Percentiles rank a stretch among this genome's conserved stretches.
Conservation (phyloP, 2,888 invertebrate species). For the Metalampra italica region DNA sequence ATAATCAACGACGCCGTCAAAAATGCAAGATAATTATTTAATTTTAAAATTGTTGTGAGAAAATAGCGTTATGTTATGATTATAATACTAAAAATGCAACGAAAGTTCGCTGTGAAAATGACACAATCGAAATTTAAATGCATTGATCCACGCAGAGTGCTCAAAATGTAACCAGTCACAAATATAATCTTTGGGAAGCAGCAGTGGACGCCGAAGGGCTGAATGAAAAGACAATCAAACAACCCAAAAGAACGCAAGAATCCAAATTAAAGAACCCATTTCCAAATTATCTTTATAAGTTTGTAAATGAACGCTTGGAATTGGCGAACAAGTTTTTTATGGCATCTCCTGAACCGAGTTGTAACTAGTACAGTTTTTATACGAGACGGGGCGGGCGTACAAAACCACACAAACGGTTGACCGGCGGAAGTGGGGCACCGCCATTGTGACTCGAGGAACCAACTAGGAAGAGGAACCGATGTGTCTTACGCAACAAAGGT, state of each 20-base stretch:
- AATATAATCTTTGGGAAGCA: too few species aligned
- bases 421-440: slow-evolving; percentile 47
- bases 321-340: neutral
- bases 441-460: slow-evolving; percentile 37
- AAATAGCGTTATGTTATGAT: too few species aligned
- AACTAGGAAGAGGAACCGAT: slow-evolving; percentile 67
- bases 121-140: too few species aligned
- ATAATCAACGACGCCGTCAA: too few species aligned
- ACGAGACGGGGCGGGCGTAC: neutral
- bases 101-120: too few species aligned
- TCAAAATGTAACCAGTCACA: too few species aligned
- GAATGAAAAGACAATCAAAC: neutral
- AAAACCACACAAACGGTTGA: slow-evolving; percentile 16
- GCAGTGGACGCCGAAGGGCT: too few species aligned
- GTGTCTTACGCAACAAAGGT: slow-evolving; percentile 61
- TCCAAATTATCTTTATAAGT: neutral
- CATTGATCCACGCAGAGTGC: too few species aligned
- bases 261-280: neutral
- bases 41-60: too few species aligned
- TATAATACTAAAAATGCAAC: too few species aligned
- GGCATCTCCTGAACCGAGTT: neutral
- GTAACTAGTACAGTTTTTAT: neutral
- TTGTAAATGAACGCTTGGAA: slow-evolving; percentile 2
- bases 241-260: too few species aligned
- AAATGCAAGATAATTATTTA: too few species aligned